phyloP scores from a whole-genome alignment of 2,113 vertebrate species.

The Microtus montanus region DNA sequence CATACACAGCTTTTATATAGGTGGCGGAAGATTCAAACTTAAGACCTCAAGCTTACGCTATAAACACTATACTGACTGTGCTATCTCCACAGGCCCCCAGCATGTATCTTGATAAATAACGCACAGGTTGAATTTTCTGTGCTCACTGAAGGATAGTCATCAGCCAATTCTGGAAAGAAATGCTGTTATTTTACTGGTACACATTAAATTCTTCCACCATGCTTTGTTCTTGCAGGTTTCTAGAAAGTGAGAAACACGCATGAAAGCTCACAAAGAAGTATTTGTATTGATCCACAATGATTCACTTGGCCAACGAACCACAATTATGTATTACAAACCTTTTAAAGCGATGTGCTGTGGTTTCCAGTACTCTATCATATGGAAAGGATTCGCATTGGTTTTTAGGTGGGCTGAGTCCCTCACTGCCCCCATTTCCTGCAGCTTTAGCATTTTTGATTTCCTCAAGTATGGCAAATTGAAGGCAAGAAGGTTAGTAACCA shows the following conservation, averaged over 20 bases:
- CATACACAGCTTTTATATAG: background rate
- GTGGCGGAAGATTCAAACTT: background rate
- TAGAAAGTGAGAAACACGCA: background rate
- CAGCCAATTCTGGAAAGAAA: constrained; percentile 50
- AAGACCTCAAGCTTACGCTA: background rate
- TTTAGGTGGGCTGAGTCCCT: background rate
- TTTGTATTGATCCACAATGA: background rate
- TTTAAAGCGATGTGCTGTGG: background rate
- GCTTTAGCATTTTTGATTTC: background rate
- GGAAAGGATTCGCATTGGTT: background rate
- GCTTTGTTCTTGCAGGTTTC: constrained; percentile 14
- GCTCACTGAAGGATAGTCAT: background rate
- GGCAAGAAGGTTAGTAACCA: background rate
- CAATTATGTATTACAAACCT: constrained; percentile 34
- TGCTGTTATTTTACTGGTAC: background rate
- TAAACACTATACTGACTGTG: background rate
- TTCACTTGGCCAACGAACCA: constrained; percentile 38
- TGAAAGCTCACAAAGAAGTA: constrained; percentile 5
- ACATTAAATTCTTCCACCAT: background rate
- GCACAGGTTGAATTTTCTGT: background rate
- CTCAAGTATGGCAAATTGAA: constrained; percentile 18
- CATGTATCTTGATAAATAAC: constrained; percentile 6
- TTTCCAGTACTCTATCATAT: constrained; percentile 30
- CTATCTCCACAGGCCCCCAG: background rate
- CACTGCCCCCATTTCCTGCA: background rate